Base-by-base conservation (phyloP, 2,797 vertebrate genomes). In the Pseudochromis fuscus region DNA sequence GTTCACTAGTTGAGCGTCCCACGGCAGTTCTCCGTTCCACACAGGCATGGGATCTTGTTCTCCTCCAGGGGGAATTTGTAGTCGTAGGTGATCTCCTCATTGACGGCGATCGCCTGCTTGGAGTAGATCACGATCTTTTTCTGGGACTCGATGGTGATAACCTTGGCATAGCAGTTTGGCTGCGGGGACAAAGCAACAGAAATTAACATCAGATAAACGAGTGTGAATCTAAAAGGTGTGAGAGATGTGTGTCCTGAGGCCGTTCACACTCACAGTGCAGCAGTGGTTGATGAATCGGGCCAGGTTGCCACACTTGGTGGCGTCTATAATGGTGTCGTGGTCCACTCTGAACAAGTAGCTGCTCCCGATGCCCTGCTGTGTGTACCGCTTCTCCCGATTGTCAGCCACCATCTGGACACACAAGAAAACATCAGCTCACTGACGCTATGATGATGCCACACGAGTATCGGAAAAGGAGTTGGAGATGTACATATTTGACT, bases 81-180 rank as follows among this genome's bases (percentile, higher is more conserved):
- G 91, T 98, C 96, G 0, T 98, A 98, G 5, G 97, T 98, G 88
- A 98, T 98, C 83, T 98, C 97, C 81, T 98, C 97, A 0, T 97
- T 97, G 86, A 97, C 92, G 0, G 94, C 94, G 4, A 98, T 98
- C 5, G 96, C 86, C 90, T 97, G 97, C 91, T 98, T 98, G 0
- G 96, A 98, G 91, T 98, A 98, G 84, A 98, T 98, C 71, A 98
- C 96, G 0, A 98, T 98, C 87, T 97, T 97, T 86, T 98, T 98
- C 94, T 98, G 96, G 11, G 96, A 95, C 89, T 98, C 96, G 2
- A 98, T 96, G 86, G 96, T 97, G 92, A 97, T 98, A 16, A 98
- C 96, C 93, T 98, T 98, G 78, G 96, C 96, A 6, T 98, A 97
- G 89, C 96, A 98, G 87, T 96, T 98, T 62, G 96, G 96, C 96